phyloP scores from a whole-genome alignment of 2,113 vertebrate species.

The Dromas ardeola region DNA sequence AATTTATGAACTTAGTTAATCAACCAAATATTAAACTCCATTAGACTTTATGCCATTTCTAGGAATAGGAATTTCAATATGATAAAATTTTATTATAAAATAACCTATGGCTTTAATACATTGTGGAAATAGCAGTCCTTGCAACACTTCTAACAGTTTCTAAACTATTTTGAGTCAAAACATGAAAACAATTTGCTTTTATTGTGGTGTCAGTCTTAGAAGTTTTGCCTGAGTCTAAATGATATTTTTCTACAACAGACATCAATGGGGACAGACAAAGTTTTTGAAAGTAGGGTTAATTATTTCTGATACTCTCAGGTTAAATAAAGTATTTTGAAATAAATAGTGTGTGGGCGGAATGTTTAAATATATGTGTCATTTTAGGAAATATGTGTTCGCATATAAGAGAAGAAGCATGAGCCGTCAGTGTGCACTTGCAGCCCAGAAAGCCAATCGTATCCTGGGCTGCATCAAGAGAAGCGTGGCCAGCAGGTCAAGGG shows the following conservation, averaged over 20 bases:
- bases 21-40: background rate
- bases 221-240: background rate
- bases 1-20: background rate
- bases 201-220: fast-evolving
- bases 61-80: background rate
- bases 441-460: too few species aligned
- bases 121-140: background rate
- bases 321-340: background rate
- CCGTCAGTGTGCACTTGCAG: too few species aligned
- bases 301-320: background rate
- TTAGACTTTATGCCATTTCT: background rate
- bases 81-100: background rate
- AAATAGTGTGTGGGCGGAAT: background rate
- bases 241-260: background rate
- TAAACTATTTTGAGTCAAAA: background rate
- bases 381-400: background rate
- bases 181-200: background rate
- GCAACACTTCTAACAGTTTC: background rate
- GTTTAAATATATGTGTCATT: background rate
- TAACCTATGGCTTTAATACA: background rate
- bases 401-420: background rate
- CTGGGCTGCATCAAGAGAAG: too few species aligned
- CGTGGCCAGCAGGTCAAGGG: too few species aligned
- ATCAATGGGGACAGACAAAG: background rate
- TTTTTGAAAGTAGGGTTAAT: background rate